Base-by-base conservation (phyloP, 2,888 invertebrate genomes). In the Drosophila birchii region DNA sequence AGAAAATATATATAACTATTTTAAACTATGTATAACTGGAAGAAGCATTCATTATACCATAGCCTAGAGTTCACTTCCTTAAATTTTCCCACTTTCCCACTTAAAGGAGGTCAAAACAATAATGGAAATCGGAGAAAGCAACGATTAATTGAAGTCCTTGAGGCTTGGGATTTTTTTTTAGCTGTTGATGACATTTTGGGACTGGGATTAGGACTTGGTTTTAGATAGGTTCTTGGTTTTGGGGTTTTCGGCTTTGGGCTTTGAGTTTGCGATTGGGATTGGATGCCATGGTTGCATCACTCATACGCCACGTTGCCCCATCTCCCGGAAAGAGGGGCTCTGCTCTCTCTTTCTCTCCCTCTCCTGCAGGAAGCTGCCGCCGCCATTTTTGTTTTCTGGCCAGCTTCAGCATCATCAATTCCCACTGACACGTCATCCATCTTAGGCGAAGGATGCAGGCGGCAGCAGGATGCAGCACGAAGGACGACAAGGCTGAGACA, bases 341-440 rank as follows among this genome's bases (percentile, higher is more conserved):
- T 23, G 26, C 3, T 7, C 44, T 23, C 23, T 23, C 44, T 23
- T 8, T 23, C 44, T 16, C 23, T 23, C 44, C 14, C 23, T 23
- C 44, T 54, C 41, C 66, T 44, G 63, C 78, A 72, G 58, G 57
- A 66, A 74, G 75, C 12, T 34, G 36, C 36, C 14, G 6, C 70
- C 77, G 83, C 83, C 80, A 83, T 83, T 87, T 88, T 84, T 76
- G 70, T 76, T 76, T 76, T 71, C 67, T 61, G 67, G 67, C 68
- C 66, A 63, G 70, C 77, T 79, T 72, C 69, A 71, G 84, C 84
- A 86, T 89, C 91, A 91, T 91, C 91, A 91, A 91, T 91, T 91
- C 78, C 89, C 84, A 85, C 85, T 91, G 91, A 86, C 91, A 88
- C 83, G 83, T 81, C 90, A 90, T 90, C 85, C 86, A 90, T 91